Conservation (phyloP, 2,113 vertebrate species). For the Agelaius tricolor region DNA sequence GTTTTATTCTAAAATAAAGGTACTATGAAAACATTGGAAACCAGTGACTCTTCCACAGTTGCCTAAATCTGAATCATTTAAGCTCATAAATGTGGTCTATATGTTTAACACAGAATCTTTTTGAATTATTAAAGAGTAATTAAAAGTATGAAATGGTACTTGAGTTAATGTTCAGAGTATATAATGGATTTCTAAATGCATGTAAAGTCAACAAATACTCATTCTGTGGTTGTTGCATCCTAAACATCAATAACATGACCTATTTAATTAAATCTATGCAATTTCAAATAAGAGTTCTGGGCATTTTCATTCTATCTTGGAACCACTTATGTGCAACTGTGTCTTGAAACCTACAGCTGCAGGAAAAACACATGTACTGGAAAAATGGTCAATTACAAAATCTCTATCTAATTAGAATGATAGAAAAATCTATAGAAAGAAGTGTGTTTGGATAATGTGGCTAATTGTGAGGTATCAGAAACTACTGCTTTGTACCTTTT, state of each 20-base stretch:
- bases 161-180: not conserved
- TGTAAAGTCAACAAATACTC: not conserved
- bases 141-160: not conserved
- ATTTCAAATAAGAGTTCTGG: not conserved
- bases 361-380: not conserved
- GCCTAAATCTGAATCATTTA: not conserved
- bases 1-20: not conserved
- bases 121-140: not conserved
- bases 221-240: not conserved
- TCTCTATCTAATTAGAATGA: not conserved
- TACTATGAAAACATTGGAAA: not conserved
- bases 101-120: not conserved
- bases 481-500: not conserved
- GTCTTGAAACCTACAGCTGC: not conserved
- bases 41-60: not conserved
- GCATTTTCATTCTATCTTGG: not conserved
- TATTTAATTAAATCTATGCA: not conserved
- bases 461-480: not conserved
- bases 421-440: not conserved
- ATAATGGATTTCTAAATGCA: not conserved
- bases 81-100: not conserved
- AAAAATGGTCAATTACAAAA: not conserved
- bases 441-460: not conserved
- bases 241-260: not conserved
- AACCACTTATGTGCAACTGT: not conserved